Conservation (phyloP, 2,888 invertebrate species). For the Mechanitis messenoides region DNA sequence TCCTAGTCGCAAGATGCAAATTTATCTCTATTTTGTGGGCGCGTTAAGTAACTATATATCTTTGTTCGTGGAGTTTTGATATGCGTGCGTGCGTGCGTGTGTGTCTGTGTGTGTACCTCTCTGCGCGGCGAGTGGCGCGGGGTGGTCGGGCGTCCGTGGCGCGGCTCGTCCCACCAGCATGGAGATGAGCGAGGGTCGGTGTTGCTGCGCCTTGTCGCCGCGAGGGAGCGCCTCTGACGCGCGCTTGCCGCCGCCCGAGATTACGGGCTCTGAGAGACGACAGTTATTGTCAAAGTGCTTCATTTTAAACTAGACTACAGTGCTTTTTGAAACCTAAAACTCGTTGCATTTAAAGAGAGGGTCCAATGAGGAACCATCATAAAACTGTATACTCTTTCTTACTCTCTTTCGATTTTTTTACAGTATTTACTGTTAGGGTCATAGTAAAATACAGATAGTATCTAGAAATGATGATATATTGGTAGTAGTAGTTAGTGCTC, state of each 20-base stretch:
- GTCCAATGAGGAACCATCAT: no score
- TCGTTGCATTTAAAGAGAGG: background rate
- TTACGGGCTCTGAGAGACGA: slow-evolving; percentile 54
- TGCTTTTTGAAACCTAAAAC: no score
- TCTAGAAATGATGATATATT: slow-evolving; percentile 14
- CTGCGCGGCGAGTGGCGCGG: slow-evolving; percentile 58
- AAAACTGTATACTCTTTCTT: no score
- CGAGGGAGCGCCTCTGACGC: slow-evolving; percentile 74
- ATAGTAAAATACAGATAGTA: no score
- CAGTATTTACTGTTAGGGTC: no score
- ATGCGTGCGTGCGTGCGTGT: background rate
- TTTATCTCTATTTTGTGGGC: no score
- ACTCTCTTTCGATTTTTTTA: no score
- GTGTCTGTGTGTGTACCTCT: slow-evolving; percentile 42
- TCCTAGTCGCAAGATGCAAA: no score
- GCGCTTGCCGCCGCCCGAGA: slow-evolving; percentile 55
- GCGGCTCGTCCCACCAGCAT: slow-evolving; percentile 60
- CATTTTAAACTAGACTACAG: no score
- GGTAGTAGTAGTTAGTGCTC: slow-evolving; percentile 56
- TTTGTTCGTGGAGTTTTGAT: background rate
- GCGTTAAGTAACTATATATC: no score
- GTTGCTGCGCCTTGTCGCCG: slow-evolving; percentile 59
- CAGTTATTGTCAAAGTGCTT: no score
- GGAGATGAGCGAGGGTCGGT: slow-evolving; percentile 64
- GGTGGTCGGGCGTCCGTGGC: slow-evolving; percentile 66